phyloP scores from a whole-genome alignment of 2,888 invertebrate species.

The Andrena praecox region DNA sequence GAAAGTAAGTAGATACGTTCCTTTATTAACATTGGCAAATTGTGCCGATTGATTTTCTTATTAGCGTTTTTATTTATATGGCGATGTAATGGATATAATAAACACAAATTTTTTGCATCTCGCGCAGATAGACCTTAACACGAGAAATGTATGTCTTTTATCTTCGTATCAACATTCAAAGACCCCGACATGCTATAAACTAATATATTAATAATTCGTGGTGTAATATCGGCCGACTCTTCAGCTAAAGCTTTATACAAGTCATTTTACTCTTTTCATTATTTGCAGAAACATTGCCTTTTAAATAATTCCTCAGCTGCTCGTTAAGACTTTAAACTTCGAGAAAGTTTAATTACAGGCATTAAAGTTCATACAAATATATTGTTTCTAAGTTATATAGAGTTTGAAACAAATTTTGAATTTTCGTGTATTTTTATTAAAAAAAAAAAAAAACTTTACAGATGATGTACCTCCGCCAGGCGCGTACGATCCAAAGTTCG shows the following conservation, averaged over 20 bases:
- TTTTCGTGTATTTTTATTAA: neutral
- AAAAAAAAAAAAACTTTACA: constrained; percentile 68
- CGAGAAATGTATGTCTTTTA: neutral
- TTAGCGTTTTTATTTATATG: neutral
- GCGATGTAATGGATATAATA: neutral
- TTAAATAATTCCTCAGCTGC: too few species aligned
- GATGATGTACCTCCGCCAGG: constrained; percentile 86
- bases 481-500: constrained; percentile 85
- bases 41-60: neutral
- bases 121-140: neutral
- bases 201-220: too few species aligned
- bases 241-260: too few species aligned
- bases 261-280: too few species aligned
- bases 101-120: neutral
- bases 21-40: neutral
- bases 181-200: too few species aligned
- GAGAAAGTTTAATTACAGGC: too few species aligned
- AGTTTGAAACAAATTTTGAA: neutral
- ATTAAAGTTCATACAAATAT: too few species aligned
- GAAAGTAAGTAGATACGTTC: constrained; percentile 84
- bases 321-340: too few species aligned
- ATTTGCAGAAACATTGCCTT: too few species aligned
- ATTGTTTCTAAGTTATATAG: neutral
- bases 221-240: too few species aligned
- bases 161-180: too few species aligned